These are phyloP conservation scores for Characodon lateralis DNA, from an alignment of 2,797 vertebrate genomes.

Conservation along the genomic window DNA sequence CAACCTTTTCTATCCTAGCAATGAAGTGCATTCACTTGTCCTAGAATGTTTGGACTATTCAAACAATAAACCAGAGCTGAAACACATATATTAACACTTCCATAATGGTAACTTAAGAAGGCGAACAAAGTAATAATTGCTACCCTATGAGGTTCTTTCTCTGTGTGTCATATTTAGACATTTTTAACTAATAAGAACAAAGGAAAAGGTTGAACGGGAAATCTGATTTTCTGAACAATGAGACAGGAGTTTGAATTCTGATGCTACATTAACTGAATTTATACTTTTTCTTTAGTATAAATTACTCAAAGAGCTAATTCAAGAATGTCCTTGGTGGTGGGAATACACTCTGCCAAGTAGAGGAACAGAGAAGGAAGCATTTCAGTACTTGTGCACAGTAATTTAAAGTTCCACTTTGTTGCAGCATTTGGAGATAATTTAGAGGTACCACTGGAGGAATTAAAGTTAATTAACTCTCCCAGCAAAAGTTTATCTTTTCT, in stretches of 20 bases:
- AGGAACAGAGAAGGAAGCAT: slow-evolving; percentile 35
- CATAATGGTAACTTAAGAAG: slow-evolving; percentile 5
- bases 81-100: not conserved
- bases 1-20: slow-evolving; percentile 8
- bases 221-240: slow-evolving; percentile 15
- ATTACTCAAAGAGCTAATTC: slow-evolving; percentile 9
- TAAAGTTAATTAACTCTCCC: slow-evolving; percentile 72
- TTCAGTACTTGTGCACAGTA: slow-evolving; percentile 47
- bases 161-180: not conserved
- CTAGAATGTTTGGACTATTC: slow-evolving; percentile 6
- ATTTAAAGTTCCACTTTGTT: slow-evolving; percentile 70
- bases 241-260: not conserved
- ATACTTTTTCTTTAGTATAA: slow-evolving; percentile 1
- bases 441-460: slow-evolving; percentile 68
- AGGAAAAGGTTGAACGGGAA: not conserved
- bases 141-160: not conserved
- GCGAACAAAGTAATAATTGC: not conserved
- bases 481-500: slow-evolving; percentile 65
- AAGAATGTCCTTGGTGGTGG: not conserved
- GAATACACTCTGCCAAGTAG: slow-evolving; percentile 14
- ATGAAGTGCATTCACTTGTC: slow-evolving; percentile 15
- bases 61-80: slow-evolving; percentile 20
- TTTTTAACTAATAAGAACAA: slow-evolving; percentile 12
- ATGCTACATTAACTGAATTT: not conserved
- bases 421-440: slow-evolving; percentile 69